These are phyloP conservation scores for Chaetophractus vellerosus DNA, from an alignment of 2,797 vertebrate species.

Conservation along the genomic window DNA sequence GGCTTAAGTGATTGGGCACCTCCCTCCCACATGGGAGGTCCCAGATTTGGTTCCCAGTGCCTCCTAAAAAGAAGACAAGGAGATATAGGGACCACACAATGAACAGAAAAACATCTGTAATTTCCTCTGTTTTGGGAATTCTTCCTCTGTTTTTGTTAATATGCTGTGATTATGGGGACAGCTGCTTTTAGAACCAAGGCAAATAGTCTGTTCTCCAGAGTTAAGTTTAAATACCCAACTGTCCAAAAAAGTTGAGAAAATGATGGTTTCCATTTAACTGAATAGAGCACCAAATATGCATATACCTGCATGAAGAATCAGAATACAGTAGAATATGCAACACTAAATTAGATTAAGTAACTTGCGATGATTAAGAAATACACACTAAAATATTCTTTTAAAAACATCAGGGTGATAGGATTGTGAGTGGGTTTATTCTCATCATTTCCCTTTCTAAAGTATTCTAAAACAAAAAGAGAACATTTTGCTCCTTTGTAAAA, in stretches of 20 bases:
- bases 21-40: no score
- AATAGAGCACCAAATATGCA: neutral
- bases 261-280: neutral
- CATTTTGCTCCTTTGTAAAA: neutral
- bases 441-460: slow-evolving; percentile 36
- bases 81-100: no score
- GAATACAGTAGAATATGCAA: slow-evolving; percentile 1
- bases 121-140: neutral
- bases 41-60: no score
- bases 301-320: neutral
- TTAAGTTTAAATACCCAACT: neutral
- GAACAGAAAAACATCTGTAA: neutral
- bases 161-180: neutral
- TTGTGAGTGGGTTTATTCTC: slow-evolving; percentile 48
- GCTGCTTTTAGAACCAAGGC: neutral
- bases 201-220: slow-evolving; percentile 39
- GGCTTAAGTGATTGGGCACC: no score
- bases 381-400: neutral
- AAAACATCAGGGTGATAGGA: neutral
- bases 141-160: neutral
- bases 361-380: neutral
- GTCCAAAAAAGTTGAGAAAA: neutral
- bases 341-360: neutral
- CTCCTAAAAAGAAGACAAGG: no score
- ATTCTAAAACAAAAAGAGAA: slow-evolving; percentile 7